Evolutionary conservation across 2,113 vertebrate species (phyloP).

Genomic region (Stictonetta naevosa): DNA sequence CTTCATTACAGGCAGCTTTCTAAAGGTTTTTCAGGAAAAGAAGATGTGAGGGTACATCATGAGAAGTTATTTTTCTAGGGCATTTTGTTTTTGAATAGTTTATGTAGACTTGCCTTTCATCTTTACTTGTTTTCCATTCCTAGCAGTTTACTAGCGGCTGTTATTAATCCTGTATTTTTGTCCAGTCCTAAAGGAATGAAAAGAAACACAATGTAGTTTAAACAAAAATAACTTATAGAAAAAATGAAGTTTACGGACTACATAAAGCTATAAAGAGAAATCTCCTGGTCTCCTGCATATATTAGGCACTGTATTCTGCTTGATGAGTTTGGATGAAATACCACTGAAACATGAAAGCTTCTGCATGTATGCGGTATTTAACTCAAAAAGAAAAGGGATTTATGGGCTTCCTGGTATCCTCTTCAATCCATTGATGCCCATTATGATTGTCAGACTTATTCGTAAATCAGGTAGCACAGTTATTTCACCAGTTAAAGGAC

Average conservation of each 20-base stretch:
- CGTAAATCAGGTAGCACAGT: neutral
- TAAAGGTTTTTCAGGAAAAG: neutral
- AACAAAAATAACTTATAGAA: neutral
- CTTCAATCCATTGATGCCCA: neutral
- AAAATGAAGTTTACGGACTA: neutral
- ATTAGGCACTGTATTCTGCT: neutral
- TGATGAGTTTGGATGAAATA: neutral
- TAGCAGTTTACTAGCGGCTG: neutral
- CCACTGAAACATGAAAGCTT: neutral
- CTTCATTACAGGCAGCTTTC: neutral
- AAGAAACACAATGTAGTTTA: neutral
- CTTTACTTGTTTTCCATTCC: neutral
- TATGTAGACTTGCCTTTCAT: neutral
- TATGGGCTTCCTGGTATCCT: neutral
- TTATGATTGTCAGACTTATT: neutral
- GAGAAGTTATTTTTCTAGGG: neutral
- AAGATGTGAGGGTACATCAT: fast-evolving
- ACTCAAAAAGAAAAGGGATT: neutral
- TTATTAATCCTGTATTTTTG: neutral
- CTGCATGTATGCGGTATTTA: neutral
- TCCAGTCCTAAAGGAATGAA: neutral
- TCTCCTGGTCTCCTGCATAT: neutral
- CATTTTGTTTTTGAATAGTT: neutral
- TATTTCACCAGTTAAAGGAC: neutral
- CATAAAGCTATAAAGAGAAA: neutral